Conservation (phyloP, 2,888 invertebrate genomes). For the Platycnemis pennipes region DNA sequence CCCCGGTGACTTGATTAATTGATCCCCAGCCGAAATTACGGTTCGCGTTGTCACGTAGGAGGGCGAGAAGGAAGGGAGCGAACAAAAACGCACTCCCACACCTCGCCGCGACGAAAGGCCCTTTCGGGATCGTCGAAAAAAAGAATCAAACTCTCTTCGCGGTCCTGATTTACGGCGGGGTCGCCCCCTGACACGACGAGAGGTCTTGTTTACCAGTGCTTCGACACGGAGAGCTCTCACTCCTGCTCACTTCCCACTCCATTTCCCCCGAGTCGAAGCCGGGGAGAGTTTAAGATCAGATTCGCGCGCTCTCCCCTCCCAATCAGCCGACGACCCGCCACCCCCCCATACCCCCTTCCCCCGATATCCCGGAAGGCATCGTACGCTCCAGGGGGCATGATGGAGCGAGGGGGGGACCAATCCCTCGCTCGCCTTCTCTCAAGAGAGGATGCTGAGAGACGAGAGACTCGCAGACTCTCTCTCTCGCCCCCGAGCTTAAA, state of each 20-base stretch:
- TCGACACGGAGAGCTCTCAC: slow-evolving; percentile 24
- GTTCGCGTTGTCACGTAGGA: neutral
- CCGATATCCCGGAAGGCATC: slow-evolving; percentile 46
- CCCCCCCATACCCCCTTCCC: neutral
- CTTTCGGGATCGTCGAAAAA: neutral
- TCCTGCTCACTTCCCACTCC: slow-evolving; percentile 8
- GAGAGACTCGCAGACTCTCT: neutral
- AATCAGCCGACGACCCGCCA: neutral
- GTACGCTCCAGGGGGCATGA: slow-evolving; percentile 38
- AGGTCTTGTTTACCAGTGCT: slow-evolving; percentile 64
- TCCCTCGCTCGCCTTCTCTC: neutral
- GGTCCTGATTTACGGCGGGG: slow-evolving; percentile 55
- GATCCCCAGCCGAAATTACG: slow-evolving; percentile 46
- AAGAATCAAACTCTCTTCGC: neutral
- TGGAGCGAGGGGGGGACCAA: neutral
- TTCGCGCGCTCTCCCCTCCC: slow-evolving; percentile 9
- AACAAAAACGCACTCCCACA: neutral
- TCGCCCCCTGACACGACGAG: slow-evolving; percentile 51
- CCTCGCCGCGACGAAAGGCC: neutral
- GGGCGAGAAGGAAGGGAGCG: neutral
- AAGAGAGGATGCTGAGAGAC: neutral
- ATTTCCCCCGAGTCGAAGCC: neutral
- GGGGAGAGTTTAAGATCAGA: slow-evolving; percentile 42
- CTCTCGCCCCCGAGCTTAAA: neutral
- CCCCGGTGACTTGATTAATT: slow-evolving; percentile 32